Evolutionary conservation across 1,140 invertebrate species (phyloP), one percentile per base, ranked within the genome.

Genomic region (Geopemphigus sp.): DNA sequence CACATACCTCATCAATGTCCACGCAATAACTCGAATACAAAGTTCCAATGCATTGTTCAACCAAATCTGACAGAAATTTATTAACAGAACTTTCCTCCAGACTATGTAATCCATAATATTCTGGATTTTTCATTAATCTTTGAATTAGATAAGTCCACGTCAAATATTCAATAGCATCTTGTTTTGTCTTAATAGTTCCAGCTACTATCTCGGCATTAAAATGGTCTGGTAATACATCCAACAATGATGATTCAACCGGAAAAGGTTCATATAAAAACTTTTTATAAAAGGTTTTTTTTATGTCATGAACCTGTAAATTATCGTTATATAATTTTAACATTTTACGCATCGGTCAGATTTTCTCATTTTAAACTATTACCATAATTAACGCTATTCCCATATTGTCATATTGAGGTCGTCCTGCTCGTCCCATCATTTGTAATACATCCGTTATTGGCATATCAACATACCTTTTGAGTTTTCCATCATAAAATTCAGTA

Each of bases 231-330:
- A 99, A 85, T 0, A 98, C 97, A 78, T 91, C 89, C 11, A 98
- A 85, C 19, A 99, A 86, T 85, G 92, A 97, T 0, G 97, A 99
- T 85, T 99, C 98, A 0, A 99, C 97, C 0, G 98, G 98, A 86
- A 99, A 99, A 0, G 98, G 98, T 85, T 99, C 96, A 85, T 99
- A 99, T 0, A 99, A 86, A 86, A 99, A 99, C 85, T 98, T 98
- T 85, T 98, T 98, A 86, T 99, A 99, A 87, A 99, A 99, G 85
- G 96, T 94, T 86, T 99, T 99, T 86, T 99, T 99, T 29, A 94
- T 90, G 84, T 99, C 98, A 83, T 99, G 98, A 0, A 99, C 83
- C 83, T 84, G n/a, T 22, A 80, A 82, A 80, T 47, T 29, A 64
- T 32, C n/a, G 14, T n/a, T 12, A 45, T 47, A 0, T 24, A 68